Conservation (phyloP, 2,797 vertebrate species). For the Trematomus bernacchii region DNA sequence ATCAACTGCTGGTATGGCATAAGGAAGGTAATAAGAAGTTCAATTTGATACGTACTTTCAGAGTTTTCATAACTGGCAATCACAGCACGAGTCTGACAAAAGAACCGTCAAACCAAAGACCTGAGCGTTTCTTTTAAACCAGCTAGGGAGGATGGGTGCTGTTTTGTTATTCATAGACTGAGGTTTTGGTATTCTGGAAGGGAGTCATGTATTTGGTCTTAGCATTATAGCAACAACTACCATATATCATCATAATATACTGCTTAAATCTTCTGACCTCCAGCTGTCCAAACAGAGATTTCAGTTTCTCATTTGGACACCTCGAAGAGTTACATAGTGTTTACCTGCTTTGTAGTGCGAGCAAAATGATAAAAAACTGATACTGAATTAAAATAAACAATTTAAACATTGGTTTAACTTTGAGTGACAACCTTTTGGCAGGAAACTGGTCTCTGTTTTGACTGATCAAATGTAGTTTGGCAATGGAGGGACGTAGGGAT, state of each 20-base stretch:
- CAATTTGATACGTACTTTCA: slow-evolving; percentile 29
- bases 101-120: slow-evolving; percentile 51
- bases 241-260: slow-evolving; percentile 42
- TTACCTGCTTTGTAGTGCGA: slow-evolving; percentile 35
- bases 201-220: slow-evolving; percentile 58
- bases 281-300: slow-evolving; percentile 49
- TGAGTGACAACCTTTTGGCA: slow-evolving; percentile 13
- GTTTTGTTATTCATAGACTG: slow-evolving; percentile 64
- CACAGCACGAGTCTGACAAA: slow-evolving; percentile 41
- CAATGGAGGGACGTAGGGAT: slow-evolving; percentile 10
- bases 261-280: slow-evolving; percentile 57
- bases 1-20: slow-evolving; percentile 39
- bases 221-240: slow-evolving; percentile 43
- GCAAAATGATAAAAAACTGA: background rate
- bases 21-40: slow-evolving; percentile 30
- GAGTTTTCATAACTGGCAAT: slow-evolving; percentile 36
- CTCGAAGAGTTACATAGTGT: slow-evolving; percentile 13
- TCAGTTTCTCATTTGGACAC: slow-evolving; percentile 29
- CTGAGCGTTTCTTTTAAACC: slow-evolving; percentile 37
- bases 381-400: background rate
- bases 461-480: background rate
- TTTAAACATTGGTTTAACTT: slow-evolving; percentile 23
- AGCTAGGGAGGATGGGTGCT: slow-evolving; percentile 19
- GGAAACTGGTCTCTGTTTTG: background rate
- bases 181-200: slow-evolving; percentile 61